These are phyloP conservation scores for Lepas anatifera DNA, from an alignment of 2,888 invertebrate species.

Conservation along the genomic window DNA sequence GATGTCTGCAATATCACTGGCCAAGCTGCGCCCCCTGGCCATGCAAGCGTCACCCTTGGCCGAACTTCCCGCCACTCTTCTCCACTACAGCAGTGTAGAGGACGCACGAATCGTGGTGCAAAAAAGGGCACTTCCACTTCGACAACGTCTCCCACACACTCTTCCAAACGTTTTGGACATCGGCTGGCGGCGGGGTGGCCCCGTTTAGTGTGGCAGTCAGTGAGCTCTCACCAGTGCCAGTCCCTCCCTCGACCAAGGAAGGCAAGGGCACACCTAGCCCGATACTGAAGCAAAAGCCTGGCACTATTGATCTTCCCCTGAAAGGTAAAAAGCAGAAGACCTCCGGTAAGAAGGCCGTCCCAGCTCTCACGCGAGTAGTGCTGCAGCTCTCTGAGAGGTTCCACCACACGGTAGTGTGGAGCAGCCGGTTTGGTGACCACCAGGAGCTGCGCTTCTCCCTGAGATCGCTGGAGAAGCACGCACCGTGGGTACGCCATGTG, in stretches of 20 bases:
- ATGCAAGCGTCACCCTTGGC: not conserved
- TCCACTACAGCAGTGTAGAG: not conserved
- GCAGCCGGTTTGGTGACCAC: not conserved
- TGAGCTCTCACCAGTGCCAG: too few relatives aligned
- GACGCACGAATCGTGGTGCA: not conserved
- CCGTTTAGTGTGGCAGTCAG: too few relatives aligned
- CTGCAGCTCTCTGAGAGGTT: not conserved
- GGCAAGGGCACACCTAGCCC: too few relatives aligned
- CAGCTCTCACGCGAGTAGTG: not conserved
- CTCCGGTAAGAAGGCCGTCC: too few relatives aligned
- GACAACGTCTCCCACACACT: not conserved
- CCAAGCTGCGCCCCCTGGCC: not conserved
- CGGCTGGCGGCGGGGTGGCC: too few relatives aligned
- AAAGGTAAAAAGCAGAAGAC: too few relatives aligned
- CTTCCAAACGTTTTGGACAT: not conserved
- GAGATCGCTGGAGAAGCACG: conserved; percentile 58
- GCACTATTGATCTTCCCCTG: too few relatives aligned
- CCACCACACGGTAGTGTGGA: not conserved
- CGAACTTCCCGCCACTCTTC: not conserved
- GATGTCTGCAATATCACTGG: not conserved
- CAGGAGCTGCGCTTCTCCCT: conserved; percentile 42
- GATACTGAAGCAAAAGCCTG: too few relatives aligned
- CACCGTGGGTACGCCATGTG: conserved; percentile 64
- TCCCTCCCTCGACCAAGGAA: too few relatives aligned
- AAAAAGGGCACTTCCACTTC: not conserved